These are phyloP conservation scores for Phaethon lepturus DNA, from an alignment of 2,113 vertebrate genomes.

Conservation along the genomic window DNA sequence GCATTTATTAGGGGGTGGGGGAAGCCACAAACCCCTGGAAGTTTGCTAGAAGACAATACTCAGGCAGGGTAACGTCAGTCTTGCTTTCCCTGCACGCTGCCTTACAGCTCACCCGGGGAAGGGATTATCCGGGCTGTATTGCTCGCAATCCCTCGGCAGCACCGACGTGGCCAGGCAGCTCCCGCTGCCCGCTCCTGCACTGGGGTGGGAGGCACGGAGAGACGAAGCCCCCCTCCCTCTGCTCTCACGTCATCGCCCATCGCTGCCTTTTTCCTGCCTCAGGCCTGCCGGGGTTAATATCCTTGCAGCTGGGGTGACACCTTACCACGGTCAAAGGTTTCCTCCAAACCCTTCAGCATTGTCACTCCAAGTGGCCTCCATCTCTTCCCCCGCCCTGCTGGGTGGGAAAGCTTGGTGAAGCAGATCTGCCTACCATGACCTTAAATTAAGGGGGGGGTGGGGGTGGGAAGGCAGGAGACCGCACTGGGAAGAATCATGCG, in stretches of 20 bases:
- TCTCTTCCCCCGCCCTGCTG: background rate
- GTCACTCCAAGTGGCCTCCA: background rate
- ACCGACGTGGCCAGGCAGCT: background rate
- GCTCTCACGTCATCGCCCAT: rapidly evolving
- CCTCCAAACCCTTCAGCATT: background rate
- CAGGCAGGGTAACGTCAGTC: background rate
- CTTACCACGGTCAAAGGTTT: background rate
- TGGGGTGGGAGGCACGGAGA: background rate
- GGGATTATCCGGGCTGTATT: background rate
- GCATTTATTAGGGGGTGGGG: background rate
- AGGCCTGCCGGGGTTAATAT: background rate
- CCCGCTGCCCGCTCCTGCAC: background rate
- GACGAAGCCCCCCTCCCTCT: background rate
- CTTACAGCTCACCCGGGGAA: background rate
- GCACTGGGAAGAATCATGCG: background rate
- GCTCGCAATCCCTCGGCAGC: background rate
- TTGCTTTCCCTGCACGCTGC: background rate
- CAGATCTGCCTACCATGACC: background rate
- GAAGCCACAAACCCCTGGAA: background rate
- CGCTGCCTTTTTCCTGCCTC: background rate
- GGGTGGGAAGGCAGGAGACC: background rate
- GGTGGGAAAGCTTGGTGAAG: background rate
- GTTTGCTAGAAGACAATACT: background rate
- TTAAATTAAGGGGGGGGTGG: background rate
- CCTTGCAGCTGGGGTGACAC: background rate